Base-by-base conservation (phyloP, 1,140 invertebrate species). In the Campodea augens region DNA sequence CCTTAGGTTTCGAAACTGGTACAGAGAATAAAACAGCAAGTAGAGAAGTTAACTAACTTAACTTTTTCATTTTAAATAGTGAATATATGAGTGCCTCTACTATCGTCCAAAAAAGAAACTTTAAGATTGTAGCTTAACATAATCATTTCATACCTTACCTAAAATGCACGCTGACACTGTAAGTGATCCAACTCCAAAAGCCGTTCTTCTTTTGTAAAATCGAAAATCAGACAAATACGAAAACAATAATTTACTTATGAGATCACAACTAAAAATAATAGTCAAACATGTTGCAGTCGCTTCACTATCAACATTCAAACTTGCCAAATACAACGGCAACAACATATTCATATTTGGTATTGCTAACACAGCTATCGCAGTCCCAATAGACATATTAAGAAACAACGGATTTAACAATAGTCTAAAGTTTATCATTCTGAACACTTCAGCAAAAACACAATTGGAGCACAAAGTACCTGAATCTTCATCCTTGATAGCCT, bases 331-430 rank as follows among this genome's bases (percentile, higher is more conserved):
- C 27, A 32, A 10, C 27, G 27, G 27, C 7, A 32, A 15, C 7
- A 32, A 32, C 27, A 32, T 32, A 15, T 32, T 32, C 27, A 32
- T 32, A 15, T 32, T 32, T 7, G 27, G 27, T 32, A 32, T 32
- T 7, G 27, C 27, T 15, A 15, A 10, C 7, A 32, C 7, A 15
- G 15, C 52, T 50, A 19, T 50, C 27, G 2, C 52, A 47, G 12
- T 49, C 15, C 27, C 27, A 7, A 32, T 10, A 10, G 27, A 7
- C 27, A 32, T 32, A 15, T 32, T 32, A 15, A 32, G 7, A 32
- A 10, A 32, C 7, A 7, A 10, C 7, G 27, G 27, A 15, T 32
- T 15, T 15, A 10, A 10, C 27, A 32, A 15, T 7, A 32, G 27
- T 10, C 7, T 10, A 15, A 32, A 32, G 7, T 32, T 15, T 7